Evolutionary conservation across 2,113 vertebrate species (phyloP), one percentile per base, ranked within the genome.

Genomic region (Toxostoma redivivum): DNA sequence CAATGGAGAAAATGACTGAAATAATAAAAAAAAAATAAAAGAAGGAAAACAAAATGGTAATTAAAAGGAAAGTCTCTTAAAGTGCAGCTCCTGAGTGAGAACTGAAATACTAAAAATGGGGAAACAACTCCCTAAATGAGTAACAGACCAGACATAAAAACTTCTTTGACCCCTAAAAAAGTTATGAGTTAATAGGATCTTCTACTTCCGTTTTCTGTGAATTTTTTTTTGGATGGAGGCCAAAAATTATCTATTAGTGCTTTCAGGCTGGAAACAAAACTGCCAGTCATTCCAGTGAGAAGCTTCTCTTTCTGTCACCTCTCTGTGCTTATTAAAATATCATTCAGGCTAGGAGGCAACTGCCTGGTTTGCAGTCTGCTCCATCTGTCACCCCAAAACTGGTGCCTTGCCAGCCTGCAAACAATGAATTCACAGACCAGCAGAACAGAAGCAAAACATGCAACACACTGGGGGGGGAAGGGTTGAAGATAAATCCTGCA

Each of bases 241-340:
- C 94, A 94, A 88, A 95, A 94, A 64, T 81, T 69, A 86, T 94
- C 92, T 85, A 67, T 96, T 94, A 87, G 65, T 28, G 76, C 93
- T 96, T 97, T 96, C 81, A 97, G 81, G 38, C 91, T 97, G 89
- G 72, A 94, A 96, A 97, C 93, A 96, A 95, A 85, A 92, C 93
- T 96, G 93, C 66, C 94, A 96, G 86, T 96, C 95, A 96, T 82
- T 90, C 57, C 88, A 93, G 51, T 53, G 85, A 86, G 74, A 92
- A 90, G 62, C 86, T 90, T 77, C 92, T 86, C 74, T 90, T 76
- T 81, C 91, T 92, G 93, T 92, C 96, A 95, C 88, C 79, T 96
- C 91, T 94, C 65, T 40, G 77, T 73, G 82, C 95, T 97, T 96
- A 97, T 97, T 97, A 96, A 97, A 97, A 96, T 91, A 96, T 95